Conservation (phyloP, 2,888 invertebrate species). For the Maniola hyperantus region DNA sequence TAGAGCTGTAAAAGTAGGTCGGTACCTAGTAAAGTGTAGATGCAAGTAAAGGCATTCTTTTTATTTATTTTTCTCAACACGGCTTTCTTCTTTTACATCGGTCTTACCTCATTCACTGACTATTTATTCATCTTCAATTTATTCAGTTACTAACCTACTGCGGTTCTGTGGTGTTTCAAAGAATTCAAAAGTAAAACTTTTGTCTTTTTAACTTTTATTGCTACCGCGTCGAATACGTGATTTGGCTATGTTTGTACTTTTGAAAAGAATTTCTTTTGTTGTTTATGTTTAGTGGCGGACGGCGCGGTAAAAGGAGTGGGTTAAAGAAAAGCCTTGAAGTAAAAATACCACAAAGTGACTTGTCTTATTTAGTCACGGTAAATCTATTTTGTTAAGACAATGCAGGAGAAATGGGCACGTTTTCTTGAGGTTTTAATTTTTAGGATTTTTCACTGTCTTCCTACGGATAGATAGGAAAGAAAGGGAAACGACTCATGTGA, state of each 20-base stretch:
- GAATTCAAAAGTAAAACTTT: conserved; percentile 52
- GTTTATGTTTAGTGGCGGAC: background rate
- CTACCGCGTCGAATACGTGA: conserved; percentile 62
- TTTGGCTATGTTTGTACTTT: background rate
- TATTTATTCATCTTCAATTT: conserved; percentile 36
- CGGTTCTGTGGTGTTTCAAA: conserved; percentile 40
- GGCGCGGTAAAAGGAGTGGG: background rate
- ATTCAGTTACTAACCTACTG: conserved; percentile 31
- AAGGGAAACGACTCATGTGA: no score
- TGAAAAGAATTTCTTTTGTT: conserved; percentile 18
- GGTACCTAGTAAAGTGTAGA: background rate
- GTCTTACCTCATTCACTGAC: conserved; percentile 34
- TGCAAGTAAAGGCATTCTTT: background rate
- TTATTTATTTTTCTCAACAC: background rate
- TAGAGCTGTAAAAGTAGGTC: background rate
- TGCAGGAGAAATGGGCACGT: background rate
- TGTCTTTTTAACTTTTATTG: conserved; percentile 65
- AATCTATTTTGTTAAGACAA: background rate
- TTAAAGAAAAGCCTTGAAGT: background rate
- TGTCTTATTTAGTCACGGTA: conserved; percentile 21
- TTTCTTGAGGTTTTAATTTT: conserved; percentile 3
- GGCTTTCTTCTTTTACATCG: background rate
- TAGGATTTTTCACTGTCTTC: background rate
- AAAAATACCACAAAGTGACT: conserved; percentile 3
- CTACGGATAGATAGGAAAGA: no score